Percentiles rank a stretch among this genome's conserved stretches.
phyloP scores from a whole-genome alignment of 2,888 invertebrate species.

The Drosophila koepferae region DNA sequence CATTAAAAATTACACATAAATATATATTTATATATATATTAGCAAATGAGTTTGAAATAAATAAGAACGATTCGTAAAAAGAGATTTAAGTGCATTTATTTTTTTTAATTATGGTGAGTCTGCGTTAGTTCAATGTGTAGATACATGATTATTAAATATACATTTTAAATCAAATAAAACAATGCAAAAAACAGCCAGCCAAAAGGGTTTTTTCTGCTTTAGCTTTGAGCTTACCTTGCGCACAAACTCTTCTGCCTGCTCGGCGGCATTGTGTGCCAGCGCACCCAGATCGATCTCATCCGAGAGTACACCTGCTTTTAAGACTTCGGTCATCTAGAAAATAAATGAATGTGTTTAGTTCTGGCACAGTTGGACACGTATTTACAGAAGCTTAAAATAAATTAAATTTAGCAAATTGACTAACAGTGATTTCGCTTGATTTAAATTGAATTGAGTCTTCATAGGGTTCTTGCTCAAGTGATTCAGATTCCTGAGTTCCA shows the following conservation, averaged over 20 bases:
- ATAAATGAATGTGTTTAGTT: constrained; percentile 12
- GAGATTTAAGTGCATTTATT: constrained; percentile 25
- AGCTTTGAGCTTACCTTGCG: constrained; percentile 87
- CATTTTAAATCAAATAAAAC: background rate
- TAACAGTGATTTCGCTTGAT: constrained; percentile 49
- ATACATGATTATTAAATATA: background rate
- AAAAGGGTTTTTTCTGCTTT: background rate
- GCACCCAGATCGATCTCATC: constrained; percentile 94
- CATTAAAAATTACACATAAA: background rate
- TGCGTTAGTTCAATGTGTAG: background rate
- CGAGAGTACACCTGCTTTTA: constrained; percentile 93
- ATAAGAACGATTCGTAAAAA: background rate
- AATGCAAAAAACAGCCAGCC: background rate
- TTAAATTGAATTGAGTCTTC: constrained; percentile 35
- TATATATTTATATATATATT: background rate
- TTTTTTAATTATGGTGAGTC: constrained; percentile 6
- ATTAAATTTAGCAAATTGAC: constrained; percentile 26
- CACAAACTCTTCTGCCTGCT: constrained; percentile 97
- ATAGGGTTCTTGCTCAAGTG: constrained; percentile 35
- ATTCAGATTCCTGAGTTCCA: constrained; percentile 27
- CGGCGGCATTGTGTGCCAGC: constrained; percentile 94
- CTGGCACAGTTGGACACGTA: constrained; percentile 3
- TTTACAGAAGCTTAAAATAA: constrained; percentile 7
- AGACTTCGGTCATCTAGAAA: constrained; percentile 91
- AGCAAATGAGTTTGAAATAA: background rate